These are phyloP conservation scores for Sycophaga agraensis DNA, from an alignment of 1,140 invertebrate genomes.

Conservation along the genomic window DNA sequence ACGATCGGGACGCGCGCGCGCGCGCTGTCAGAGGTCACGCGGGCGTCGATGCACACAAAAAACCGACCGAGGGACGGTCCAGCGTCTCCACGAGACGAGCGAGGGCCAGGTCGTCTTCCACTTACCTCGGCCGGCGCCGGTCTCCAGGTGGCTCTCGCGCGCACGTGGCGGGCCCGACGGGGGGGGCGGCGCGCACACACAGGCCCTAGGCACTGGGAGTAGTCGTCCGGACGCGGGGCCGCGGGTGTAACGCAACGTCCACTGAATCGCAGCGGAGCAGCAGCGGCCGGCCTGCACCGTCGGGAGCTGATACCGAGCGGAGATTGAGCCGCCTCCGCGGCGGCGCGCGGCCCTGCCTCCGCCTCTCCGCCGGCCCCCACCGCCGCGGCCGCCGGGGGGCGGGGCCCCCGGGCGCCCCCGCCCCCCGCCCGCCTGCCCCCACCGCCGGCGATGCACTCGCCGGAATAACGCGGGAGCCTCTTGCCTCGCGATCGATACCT, in stretches of 20 bases:
- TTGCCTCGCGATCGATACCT: not conserved
- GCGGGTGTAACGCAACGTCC: too few relatives aligned
- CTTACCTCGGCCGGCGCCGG: too few relatives aligned
- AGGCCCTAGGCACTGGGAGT: too few relatives aligned
- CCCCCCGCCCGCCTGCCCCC: not conserved
- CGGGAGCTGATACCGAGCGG: constrained; percentile 4
- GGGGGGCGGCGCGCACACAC: not conserved
- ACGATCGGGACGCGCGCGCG: not conserved
- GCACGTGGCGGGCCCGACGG: not conserved
- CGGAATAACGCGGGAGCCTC: not conserved
- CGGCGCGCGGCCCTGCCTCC: not conserved
- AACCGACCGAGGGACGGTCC: too few relatives aligned
- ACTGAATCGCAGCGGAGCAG: too few relatives aligned
- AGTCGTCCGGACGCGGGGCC: too few relatives aligned
- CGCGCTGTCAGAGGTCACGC: too few relatives aligned
- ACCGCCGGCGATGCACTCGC: not conserved
- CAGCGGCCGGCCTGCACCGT: too few relatives aligned
- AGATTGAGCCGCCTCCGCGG: not conserved
- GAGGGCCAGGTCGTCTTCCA: too few relatives aligned
- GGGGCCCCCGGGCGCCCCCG: not conserved
- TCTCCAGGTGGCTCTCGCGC: too few relatives aligned
- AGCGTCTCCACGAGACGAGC: too few relatives aligned
- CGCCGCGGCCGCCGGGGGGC: not conserved
- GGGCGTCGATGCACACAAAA: too few relatives aligned
- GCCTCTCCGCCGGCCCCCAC: not conserved